Evolutionary conservation across 2,113 vertebrate species (phyloP).

Genomic region (Meles meles): DNA sequence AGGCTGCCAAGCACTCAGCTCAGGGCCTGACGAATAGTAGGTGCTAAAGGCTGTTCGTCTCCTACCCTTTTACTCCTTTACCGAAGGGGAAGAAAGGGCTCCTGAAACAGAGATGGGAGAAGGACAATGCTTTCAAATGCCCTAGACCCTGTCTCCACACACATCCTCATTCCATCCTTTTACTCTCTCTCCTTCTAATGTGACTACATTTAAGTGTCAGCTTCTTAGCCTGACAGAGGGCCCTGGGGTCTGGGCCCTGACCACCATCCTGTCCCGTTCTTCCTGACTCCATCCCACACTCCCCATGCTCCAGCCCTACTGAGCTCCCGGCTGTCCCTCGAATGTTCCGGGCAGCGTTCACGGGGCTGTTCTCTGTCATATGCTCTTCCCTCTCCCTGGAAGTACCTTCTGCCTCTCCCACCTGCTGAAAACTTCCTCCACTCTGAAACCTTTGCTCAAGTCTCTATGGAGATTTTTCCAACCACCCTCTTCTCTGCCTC

Average conservation of each 20-base stretch:
- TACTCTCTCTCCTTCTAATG: background rate
- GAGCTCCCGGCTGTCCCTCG: background rate
- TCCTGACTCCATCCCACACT: background rate
- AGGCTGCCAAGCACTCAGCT: background rate
- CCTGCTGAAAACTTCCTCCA: background rate
- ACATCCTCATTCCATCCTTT: background rate
- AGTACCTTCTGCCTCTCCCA: background rate
- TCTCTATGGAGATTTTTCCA: background rate
- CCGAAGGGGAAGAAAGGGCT: background rate
- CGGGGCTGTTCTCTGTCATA: background rate
- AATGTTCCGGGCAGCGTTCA: background rate
- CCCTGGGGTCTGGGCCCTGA: background rate
- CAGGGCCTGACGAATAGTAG: too few species aligned
- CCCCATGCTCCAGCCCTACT: background rate
- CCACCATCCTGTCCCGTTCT: too few species aligned
- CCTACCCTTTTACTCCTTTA: background rate
- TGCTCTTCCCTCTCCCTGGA: background rate
- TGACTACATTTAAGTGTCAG: background rate
- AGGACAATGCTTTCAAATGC: background rate
- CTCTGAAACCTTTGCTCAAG: background rate
- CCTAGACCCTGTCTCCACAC: background rate
- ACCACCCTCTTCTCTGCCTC: background rate
- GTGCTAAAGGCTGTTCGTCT: background rate
- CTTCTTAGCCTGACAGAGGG: background rate
- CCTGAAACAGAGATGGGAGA: background rate